A percentile compares a stretch with the other conserved stretches of the same genome.
phyloP scores from a whole-genome alignment of 2,888 invertebrate species.

The Matsumyia berberina region DNA sequence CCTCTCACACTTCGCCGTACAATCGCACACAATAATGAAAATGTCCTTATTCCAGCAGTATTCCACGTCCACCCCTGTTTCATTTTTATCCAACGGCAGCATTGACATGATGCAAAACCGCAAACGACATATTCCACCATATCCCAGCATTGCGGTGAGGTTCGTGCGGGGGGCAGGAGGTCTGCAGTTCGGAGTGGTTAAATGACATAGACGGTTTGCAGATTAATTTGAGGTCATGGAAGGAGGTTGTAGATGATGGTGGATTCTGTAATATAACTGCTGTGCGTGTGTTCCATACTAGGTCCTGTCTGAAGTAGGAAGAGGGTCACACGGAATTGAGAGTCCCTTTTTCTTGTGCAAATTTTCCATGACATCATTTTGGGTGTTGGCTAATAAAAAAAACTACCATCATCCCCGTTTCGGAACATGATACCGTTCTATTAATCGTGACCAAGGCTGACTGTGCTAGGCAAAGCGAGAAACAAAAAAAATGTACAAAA shows the following conservation, averaged over 20 bases:
- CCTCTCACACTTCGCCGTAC: neutral
- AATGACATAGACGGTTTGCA: slow-evolving; percentile 71
- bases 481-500: slow-evolving; percentile 19
- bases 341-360: slow-evolving; percentile 56
- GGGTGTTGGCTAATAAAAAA: slow-evolving; percentile 66
- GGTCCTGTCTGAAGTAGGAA: slow-evolving; percentile 43
- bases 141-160: slow-evolving; percentile 17
- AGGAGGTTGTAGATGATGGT: slow-evolving; percentile 52
- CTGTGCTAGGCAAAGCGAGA: slow-evolving; percentile 3
- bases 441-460: slow-evolving; percentile 23
- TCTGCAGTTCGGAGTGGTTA: slow-evolving; percentile 54
- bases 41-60: slow-evolving; percentile 62
- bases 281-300: slow-evolving; percentile 23
- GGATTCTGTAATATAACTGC: slow-evolving; percentile 58
- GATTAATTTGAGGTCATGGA: slow-evolving; percentile 75
- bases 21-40: slow-evolving; percentile 66
- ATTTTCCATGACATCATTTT: slow-evolving; percentile 71
- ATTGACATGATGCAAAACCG: slow-evolving; percentile 73
- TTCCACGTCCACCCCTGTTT: slow-evolving; percentile 60
- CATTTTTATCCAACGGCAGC: slow-evolving; percentile 61
- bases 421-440: slow-evolving; percentile 58
- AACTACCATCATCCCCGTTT: slow-evolving; percentile 42
- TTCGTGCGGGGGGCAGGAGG: slow-evolving; percentile 22
- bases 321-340: slow-evolving; percentile 58
- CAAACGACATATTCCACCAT: slow-evolving; percentile 66